Conservation (phyloP, 2,797 vertebrate genomes). For the Channallabes apus region DNA sequence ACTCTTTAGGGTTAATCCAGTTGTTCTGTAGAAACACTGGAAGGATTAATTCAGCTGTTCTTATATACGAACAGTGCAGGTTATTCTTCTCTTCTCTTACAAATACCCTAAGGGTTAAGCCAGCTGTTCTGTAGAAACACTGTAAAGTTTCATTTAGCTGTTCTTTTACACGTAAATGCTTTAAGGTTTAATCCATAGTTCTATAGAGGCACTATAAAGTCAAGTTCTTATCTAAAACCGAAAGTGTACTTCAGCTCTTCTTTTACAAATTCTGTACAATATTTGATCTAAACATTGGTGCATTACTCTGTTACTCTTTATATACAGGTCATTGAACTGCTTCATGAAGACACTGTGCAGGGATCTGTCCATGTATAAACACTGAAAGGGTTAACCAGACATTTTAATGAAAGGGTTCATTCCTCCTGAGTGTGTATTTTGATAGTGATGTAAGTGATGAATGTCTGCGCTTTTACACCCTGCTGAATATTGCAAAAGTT, state of each 20-base stretch:
- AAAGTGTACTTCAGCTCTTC: background rate
- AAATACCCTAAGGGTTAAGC: background rate
- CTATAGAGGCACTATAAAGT: background rate
- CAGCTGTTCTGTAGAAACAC: background rate
- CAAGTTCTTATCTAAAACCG: constrained; percentile 25
- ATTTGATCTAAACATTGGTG: background rate
- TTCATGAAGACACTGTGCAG: background rate
- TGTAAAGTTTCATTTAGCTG: background rate
- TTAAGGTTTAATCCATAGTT: background rate
- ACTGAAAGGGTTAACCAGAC: background rate
- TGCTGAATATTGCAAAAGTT: background rate
- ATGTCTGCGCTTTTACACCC: background rate
- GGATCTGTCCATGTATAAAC: background rate
- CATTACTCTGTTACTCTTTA: background rate
- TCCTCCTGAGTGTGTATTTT: background rate
- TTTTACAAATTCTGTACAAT: background rate
- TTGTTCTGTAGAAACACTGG: background rate
- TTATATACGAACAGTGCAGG: background rate
- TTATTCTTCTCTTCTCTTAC: background rate
- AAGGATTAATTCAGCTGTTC: background rate
- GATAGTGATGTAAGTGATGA: background rate
- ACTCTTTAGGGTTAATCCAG: background rate
- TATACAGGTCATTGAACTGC: background rate
- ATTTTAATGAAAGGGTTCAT: background rate
- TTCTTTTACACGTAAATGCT: background rate